Percentiles rank a stretch among this genome's conserved stretches.
These are phyloP conservation scores for Dipus sagitta DNA, from an alignment of 2,797 vertebrate genomes.

Conservation along the genomic window DNA sequence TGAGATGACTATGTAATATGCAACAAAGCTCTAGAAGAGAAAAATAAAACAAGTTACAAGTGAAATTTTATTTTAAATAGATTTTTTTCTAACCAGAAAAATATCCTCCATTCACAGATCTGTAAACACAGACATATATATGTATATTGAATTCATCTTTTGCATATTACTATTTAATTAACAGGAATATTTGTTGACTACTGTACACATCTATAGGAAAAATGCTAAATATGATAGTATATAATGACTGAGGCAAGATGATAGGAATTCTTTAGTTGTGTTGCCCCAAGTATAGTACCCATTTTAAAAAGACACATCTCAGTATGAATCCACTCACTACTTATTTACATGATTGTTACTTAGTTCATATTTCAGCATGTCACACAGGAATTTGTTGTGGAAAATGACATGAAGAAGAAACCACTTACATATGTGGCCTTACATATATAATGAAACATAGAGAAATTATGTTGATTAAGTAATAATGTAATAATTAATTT, in stretches of 20 bases:
- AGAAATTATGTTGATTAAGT: too few species aligned
- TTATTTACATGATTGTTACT: neutral
- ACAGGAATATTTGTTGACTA: neutral
- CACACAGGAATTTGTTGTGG: too few species aligned
- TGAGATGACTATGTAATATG: neutral
- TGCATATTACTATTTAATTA: neutral
- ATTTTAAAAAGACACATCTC: slow-evolving; percentile 27
- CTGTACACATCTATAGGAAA: neutral
- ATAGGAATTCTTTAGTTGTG: neutral
- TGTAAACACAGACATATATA: neutral
- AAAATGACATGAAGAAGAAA: too few species aligned
- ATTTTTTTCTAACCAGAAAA: neutral
- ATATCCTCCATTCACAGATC: neutral
- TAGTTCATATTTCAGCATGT: neutral
- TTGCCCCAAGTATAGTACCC: neutral
- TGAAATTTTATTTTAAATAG: neutral
- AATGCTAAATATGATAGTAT: neutral
- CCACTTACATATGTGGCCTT: too few species aligned
- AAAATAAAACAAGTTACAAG: neutral
- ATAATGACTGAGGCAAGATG: neutral
- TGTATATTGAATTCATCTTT: neutral
- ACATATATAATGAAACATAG: too few species aligned
- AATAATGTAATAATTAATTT: too few species aligned
- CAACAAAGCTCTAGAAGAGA: neutral
- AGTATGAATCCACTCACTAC: neutral